Base-by-base conservation (phyloP, 2,113 vertebrate species). In the Anoura caudifer region DNA sequence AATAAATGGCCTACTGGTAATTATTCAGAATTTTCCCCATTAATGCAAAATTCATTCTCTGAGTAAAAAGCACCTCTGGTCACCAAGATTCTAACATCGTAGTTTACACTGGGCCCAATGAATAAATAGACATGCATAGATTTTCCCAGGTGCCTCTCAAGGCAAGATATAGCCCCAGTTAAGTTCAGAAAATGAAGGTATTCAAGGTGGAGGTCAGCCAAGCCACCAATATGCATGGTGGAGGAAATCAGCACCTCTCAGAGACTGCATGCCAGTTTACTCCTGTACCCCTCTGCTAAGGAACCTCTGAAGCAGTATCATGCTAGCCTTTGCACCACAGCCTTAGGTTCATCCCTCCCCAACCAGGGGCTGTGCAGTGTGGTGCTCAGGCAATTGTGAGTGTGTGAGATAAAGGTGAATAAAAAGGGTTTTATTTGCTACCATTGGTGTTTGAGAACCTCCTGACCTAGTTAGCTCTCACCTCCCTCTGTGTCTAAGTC, bases 401-500 rank as follows among this genome's bases (percentile, higher is more conserved):
- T 75, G 54, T 85, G 83, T 91, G 26, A 91, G 83, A 82, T 15
- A 93, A 92, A 91, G 43, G 80, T 91, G 87, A 93, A 92, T 31
- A 47, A 72, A 94, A 97, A 91, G 75, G 31, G 36, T 80, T 26
- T 65, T 43, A 7, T 43, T 93, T 91, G 91, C 88, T 31, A 15
- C 36, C 79, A 90, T 0, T 67, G 67, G 67, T 81, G 77, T 86
- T 94, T 77, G 82, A 91, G 77, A 52, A 45, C 38, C n/a, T 31
- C 3, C 24, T 89, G 90, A 50, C 28, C 7, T 79, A 84, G 82
- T 59, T 88, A 91, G 93, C 75, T 97, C 97, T 98, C 98, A 97
- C 94, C 96, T 98, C 98, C 97, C 97, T 94, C 87, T 81, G 94
- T 69, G 87, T 93, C 80, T 98, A 97, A 95, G 95, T 93, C 41